Percentiles rank a stretch among this genome's conserved stretches.
phyloP scores from a whole-genome alignment of 2,888 invertebrate genomes.

The Ceriagrion tenellum region DNA sequence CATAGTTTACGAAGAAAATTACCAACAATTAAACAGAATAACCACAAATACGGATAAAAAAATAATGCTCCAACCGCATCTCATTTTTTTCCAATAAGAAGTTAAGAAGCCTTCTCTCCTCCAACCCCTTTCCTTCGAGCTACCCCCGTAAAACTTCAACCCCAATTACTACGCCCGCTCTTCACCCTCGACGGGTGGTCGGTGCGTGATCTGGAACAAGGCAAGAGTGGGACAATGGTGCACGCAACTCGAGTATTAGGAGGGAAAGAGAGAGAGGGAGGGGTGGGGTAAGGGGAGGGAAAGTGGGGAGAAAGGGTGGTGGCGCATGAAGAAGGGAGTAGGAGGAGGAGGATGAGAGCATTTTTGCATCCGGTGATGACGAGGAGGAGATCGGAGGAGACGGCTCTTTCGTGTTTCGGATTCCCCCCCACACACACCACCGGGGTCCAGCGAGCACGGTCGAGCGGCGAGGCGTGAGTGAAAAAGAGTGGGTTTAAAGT shows the following conservation, averaged over 20 bases:
- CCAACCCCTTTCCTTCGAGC: background rate
- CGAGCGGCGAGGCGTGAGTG: background rate
- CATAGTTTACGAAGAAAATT: too few relatives aligned
- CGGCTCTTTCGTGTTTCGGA: background rate
- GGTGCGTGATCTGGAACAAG: slow-evolving; percentile 10
- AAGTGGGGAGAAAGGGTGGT: background rate
- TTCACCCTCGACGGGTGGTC: background rate
- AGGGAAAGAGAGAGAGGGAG: background rate
- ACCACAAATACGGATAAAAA: too few relatives aligned
- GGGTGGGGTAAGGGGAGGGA: background rate
- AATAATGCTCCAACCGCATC: background rate
- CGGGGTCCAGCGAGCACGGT: background rate
- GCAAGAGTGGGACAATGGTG: background rate
- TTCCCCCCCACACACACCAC: background rate
- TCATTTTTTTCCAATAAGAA: background rate
- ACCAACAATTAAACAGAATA: too few relatives aligned
- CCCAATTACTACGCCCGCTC: background rate
- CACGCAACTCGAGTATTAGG: background rate
- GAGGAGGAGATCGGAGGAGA: background rate
- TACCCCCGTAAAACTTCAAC: background rate
- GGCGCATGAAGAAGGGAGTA: background rate
- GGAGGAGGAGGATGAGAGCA: background rate
- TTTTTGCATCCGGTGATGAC: slow-evolving; percentile 18
- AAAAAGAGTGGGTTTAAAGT: slow-evolving; percentile 10
- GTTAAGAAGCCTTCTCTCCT: background rate